Percentiles rank a stretch among this genome's conserved stretches.
Evolutionary conservation across 2,797 vertebrate species (phyloP).

Genomic region (Tragopan temminckii): DNA sequence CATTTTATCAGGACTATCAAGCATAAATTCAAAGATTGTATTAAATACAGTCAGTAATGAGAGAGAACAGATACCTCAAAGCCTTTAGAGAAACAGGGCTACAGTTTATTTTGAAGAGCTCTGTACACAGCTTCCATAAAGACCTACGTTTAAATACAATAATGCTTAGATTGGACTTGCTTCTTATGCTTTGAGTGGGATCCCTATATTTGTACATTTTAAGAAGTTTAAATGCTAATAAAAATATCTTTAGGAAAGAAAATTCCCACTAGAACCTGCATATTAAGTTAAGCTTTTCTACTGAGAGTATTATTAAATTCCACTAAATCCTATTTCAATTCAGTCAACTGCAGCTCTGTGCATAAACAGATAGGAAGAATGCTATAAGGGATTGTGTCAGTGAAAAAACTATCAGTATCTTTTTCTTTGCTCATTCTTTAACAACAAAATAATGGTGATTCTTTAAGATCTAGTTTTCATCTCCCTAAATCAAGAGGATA

Average conservation of each 20-base stretch:
- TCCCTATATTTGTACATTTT: constrained; percentile 11
- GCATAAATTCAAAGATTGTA: constrained; percentile 61
- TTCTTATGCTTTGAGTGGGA: constrained; percentile 40
- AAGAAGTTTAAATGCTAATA: constrained; percentile 62
- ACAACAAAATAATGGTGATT: constrained; percentile 28
- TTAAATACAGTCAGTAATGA: constrained; percentile 51
- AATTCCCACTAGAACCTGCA: constrained; percentile 62
- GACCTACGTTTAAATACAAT: constrained; percentile 19
- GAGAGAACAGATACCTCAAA: constrained; percentile 50
- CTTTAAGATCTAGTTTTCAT: constrained; percentile 14
- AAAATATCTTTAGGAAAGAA: constrained; percentile 53
- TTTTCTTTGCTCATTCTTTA: not conserved
- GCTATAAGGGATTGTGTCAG: constrained; percentile 7
- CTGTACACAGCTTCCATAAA: constrained; percentile 41
- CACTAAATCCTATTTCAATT: constrained; percentile 65
- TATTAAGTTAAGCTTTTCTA: constrained; percentile 63
- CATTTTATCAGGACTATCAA: constrained; percentile 43
- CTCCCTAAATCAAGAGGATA: constrained; percentile 22
- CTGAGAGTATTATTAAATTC: constrained; percentile 70
- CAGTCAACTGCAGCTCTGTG: constrained; percentile 52
- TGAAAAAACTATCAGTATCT: not conserved
- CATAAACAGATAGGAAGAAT: constrained; percentile 39
- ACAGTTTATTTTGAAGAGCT: not conserved
- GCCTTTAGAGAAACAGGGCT: constrained; percentile 3
- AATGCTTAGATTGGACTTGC: constrained; percentile 45